Evolutionary conservation across 2,113 vertebrate species (phyloP), one percentile per base, ranked within the genome.

Genomic region (Anas platyrhynchos): DNA sequence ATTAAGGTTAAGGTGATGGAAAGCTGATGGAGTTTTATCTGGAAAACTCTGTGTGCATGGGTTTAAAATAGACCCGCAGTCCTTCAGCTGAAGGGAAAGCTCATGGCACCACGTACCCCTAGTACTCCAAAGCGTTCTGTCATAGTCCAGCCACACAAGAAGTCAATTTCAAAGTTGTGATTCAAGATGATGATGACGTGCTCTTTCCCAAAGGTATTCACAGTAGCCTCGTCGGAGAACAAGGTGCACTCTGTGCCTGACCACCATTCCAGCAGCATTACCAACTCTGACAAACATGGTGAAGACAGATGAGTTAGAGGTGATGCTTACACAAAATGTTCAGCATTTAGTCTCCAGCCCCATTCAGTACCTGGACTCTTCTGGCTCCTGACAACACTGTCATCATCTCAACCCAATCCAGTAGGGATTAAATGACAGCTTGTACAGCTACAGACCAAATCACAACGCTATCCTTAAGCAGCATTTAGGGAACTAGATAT

Each of bases 181-280:
- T 99, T 99, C 92, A 99, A 98, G 98, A 99, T 99, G 97, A 99
- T 97, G 97, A 99, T 98, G 95, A 98, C 99, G 0, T 99, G 99
- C 54, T 99, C 99, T 93, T 98, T 99, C 75, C 99, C 99, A 23
- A 99, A 98, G 83, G 92, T 98, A 71, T 98, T 98, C 96, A 99
- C 95, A 1, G 99, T 99, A 93, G 98, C 98, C 96, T 98, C 98
- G 81, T 99, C 99, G 3, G 98, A 98, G 98, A 99, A 99, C 36
- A 99, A 98, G 1, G 98, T 99, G 96, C 99, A 99, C 16, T 99
- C 99, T 20, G 99, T 99, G 95, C 98, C 98, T 2, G 99, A 99
- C 99, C 99, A 99, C 99, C 99, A 99, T 96, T 99, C 99, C 97
- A 99, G 97, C 91, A 99, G 97, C 99, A 99, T 99, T 87, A 99